Percentiles rank a stretch among this genome's conserved stretches.
These are phyloP conservation scores for roundworm (Caenorhabditis elegans) DNA, from an alignment of 1,140 invertebrate genomes.

Conservation along the genomic window WBcel235 BX284605.5:10179501-10180000, in stretches of 20 bases:
- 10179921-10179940: too few relatives aligned
- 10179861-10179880: too few relatives aligned
- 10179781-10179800: slow-evolving; percentile 35
- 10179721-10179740: slow-evolving; percentile 44
- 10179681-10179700: slow-evolving; percentile 45
- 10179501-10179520: too few relatives aligned
- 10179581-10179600: slow-evolving; percentile 1
- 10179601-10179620: not conserved
- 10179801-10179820: slow-evolving; percentile 19
- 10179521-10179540: too few relatives aligned
- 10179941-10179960: too few relatives aligned
- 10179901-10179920: too few relatives aligned
- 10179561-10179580: not conserved
- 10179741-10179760: slow-evolving; percentile 12
- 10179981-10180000: too few relatives aligned
- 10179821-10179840: not conserved
- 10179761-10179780: slow-evolving; percentile 13
- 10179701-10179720: slow-evolving; percentile 42
- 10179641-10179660: not conserved
- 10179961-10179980: too few relatives aligned
- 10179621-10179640: not conserved
- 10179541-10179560: not conserved
- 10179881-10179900: too few relatives aligned
- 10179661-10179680: slow-evolving; percentile 1
- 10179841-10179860: too few relatives aligned